Evolutionary conservation across 2,113 vertebrate genomes (phyloP), one percentile per base, ranked within the genome.

Genomic region (Malurus alboscapulatus): DNA sequence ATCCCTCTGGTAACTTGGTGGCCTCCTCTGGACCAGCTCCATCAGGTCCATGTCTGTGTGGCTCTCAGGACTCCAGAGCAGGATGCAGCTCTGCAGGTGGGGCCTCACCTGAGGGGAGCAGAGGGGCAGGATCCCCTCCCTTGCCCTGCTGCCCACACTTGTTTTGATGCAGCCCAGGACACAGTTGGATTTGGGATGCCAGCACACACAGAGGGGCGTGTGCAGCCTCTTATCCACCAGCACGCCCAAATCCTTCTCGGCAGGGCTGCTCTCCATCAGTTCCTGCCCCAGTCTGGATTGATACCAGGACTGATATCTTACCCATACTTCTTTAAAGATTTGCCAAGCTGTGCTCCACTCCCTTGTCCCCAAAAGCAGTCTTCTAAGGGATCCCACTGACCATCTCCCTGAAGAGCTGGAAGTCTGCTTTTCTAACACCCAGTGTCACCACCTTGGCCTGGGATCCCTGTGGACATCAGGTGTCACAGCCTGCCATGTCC

Each of bases 201-300:
- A 51, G 59, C 29, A 6, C 51, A 66, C 32, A 45, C 1, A 0
- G 36, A 19, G 0, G 1, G 44, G 5, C 2, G 2, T 13, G 51
- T 51, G 59, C 58, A 73, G 58, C 51, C 51, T 88, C 85, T 80
- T 51, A 58, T 24, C 51, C 58, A 66, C 22, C 30, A 38, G 59
- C 53, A 74, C 8, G 8, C 8, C 38, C 24, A 59, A 67, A 67
- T n/a, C 53, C 61, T 81, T 45, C 27, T 53, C 6, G 10, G 15
- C 24, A 67, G 45, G 38, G 53, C 45, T 74, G 53, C 38, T 59
- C 48, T 51, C 5, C 0, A 38, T 29, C 15, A 54, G 29, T 10
- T 74, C 53, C 71, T 47, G 40, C 10, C n/a, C 20, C n/a, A 26
- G n/a, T n/a, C 9, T 34, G 62, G 24, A 34, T 12, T 1, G 1